phyloP scores from a whole-genome alignment of 2,113 vertebrate genomes.

The Leucopsar rothschildi region DNA sequence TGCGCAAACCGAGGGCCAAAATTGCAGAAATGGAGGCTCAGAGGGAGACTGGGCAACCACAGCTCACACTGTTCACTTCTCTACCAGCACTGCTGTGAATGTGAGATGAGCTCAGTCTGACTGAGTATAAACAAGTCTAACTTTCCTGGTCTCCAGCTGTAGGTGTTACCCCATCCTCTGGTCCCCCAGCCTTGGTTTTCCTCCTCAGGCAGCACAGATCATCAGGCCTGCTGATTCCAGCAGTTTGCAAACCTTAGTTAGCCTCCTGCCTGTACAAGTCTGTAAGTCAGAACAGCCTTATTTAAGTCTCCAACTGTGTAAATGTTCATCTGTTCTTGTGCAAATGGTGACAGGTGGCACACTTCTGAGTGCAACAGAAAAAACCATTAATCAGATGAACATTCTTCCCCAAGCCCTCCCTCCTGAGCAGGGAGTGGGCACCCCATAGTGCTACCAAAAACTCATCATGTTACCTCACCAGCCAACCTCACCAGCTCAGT shows the following conservation, averaged over 20 bases:
- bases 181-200: background rate
- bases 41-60: background rate
- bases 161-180: background rate
- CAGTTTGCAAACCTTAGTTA: background rate
- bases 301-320: background rate
- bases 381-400: background rate
- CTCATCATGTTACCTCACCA: background rate
- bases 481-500: background rate
- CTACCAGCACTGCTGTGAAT: background rate
- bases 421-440: background rate
- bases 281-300: background rate
- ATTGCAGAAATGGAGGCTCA: background rate
- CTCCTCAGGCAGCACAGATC: background rate
- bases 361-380: background rate
- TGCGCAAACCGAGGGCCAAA: background rate
- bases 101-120: background rate
- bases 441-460: background rate
- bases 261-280: rapidly evolving
- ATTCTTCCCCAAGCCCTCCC: background rate
- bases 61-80: background rate
- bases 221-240: background rate
- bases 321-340: background rate
- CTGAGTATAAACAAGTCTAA: background rate
- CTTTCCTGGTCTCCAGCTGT: background rate
- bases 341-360: background rate